Conservation (phyloP, 2,797 vertebrate species). For the Spinus pinus region DNA sequence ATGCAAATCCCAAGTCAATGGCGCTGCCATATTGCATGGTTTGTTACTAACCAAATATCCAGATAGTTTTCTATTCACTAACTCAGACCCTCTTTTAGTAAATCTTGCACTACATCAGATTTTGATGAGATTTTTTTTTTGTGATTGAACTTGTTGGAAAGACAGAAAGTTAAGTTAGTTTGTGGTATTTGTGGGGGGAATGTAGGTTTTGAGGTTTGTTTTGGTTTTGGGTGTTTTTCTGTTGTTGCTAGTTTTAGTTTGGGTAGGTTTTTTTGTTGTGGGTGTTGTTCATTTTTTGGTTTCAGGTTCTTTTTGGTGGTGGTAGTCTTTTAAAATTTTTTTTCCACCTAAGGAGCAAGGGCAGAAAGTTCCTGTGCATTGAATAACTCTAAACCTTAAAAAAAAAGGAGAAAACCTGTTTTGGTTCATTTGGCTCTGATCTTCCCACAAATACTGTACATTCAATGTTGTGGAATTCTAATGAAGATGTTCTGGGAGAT, state of each 20-base stretch:
- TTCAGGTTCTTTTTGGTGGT: not conserved
- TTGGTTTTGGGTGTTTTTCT: not conserved
- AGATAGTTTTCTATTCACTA: not conserved
- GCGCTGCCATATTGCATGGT: not conserved
- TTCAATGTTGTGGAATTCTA: not conserved
- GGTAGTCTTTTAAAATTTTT: not conserved
- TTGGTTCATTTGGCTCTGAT: not conserved
- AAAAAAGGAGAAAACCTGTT: not conserved
- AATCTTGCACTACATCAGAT: not conserved
- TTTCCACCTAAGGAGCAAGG: not conserved
- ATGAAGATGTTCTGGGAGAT: not conserved
- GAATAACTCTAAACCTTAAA: not conserved
- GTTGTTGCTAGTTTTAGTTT: not conserved
- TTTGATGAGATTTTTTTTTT: not conserved
- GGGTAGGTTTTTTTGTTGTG: not conserved
- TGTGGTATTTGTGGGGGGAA: not conserved
- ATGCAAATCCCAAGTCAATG: not conserved
- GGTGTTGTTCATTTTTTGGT: not conserved
- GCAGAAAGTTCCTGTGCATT: not conserved
- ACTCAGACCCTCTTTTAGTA: not conserved
- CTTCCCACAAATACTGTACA: not conserved
- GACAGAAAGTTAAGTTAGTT: not conserved
- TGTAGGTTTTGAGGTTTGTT: not conserved
- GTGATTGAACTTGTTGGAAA: not conserved
- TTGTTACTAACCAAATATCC: not conserved